Evolutionary conservation across 2,113 vertebrate species (phyloP).

Genomic region (Amblyopsis rosae): DNA sequence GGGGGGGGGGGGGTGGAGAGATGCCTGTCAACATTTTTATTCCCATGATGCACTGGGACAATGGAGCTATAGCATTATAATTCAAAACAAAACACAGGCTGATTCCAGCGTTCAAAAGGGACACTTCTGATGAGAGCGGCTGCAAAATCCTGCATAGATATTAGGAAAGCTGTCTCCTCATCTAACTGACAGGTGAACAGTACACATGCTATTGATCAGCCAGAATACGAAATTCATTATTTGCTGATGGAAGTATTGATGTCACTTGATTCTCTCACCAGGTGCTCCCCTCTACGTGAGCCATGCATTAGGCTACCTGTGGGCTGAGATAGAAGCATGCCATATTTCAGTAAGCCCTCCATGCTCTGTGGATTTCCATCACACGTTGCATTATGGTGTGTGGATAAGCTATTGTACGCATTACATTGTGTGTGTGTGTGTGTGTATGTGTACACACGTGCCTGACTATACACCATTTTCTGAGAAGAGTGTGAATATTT

Average conservation of each 20-base stretch:
- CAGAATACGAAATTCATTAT: constrained; percentile 59
- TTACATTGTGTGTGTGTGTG: background rate
- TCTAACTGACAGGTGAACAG: constrained; percentile 25
- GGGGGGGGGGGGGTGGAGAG: too few species aligned
- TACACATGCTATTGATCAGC: constrained; percentile 52
- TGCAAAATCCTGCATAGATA: constrained; percentile 51
- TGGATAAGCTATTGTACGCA: background rate
- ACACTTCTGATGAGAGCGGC: constrained; percentile 51
- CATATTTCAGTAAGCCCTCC: constrained; percentile 27
- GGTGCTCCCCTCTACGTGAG: constrained; percentile 23
- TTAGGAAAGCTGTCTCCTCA: constrained; percentile 56
- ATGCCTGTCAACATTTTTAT: too few species aligned
- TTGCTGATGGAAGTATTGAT: constrained; percentile 43
- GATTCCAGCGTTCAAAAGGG: too few species aligned
- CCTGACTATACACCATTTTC: background rate
- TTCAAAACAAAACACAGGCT: too few species aligned
- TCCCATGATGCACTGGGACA: too few species aligned
- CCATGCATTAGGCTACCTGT: constrained; percentile 29
- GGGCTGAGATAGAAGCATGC: constrained; percentile 43
- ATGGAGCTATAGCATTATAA: too few species aligned
- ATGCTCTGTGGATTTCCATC: background rate
- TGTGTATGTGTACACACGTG: background rate
- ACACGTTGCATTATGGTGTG: background rate
- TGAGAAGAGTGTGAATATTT: background rate
- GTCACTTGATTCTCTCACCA: constrained; percentile 40